Conservation (phyloP, 2,797 vertebrate species). For the Cheirogaleus major region DNA sequence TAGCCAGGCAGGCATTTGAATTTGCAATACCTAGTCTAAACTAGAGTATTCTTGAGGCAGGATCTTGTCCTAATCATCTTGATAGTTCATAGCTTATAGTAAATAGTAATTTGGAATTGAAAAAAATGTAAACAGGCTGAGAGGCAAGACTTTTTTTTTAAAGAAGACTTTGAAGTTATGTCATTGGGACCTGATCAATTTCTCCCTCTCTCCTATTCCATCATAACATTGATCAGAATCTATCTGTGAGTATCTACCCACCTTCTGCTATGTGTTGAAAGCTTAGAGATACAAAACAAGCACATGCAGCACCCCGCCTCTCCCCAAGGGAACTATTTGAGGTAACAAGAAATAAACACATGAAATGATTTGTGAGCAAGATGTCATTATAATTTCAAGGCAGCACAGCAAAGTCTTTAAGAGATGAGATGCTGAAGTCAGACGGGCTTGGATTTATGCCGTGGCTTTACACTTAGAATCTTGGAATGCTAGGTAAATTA, state of each 20-base stretch:
- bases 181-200: not conserved
- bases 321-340: not conserved
- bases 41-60: not conserved
- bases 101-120: not conserved
- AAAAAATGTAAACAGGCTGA: not conserved
- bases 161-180: not conserved
- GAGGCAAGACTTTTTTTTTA: not conserved
- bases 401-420: not conserved
- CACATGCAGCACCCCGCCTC: not conserved
- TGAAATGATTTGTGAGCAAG: not conserved
- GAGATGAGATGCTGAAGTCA: not conserved
- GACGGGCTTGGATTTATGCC: not conserved
- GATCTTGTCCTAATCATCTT: not conserved
- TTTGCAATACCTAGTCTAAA: not conserved
- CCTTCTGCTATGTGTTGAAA: not conserved
- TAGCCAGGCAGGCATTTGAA: not conserved
- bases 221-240: not conserved
- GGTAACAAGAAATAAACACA: not conserved
- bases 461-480: not conserved
- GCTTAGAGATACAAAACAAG: not conserved
- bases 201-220: not conserved
- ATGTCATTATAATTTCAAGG: not conserved
- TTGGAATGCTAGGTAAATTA: not conserved
- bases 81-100: not conserved
- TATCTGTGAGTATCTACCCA: not conserved